Conservation (phyloP, 2,888 invertebrate species). For the Archips xylosteana region DNA sequence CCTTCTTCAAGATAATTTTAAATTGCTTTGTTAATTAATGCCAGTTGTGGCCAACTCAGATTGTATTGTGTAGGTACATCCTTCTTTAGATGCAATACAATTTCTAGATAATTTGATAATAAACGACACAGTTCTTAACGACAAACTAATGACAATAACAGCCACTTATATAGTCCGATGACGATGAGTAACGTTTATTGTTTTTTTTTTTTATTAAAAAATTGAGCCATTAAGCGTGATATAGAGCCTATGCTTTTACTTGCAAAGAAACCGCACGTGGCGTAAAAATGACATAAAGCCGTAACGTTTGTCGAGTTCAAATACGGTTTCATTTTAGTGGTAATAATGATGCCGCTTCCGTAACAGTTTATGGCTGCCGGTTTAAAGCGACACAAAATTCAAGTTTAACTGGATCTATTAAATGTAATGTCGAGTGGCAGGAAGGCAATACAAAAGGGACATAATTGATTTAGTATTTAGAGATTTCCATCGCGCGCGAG, state of each 20-base stretch:
- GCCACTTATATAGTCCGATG: neutral
- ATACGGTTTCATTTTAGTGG: neutral
- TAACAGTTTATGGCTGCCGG: constrained; percentile 18
- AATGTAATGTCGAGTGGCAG: constrained; percentile 1
- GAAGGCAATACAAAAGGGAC: constrained; percentile 12
- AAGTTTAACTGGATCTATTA: constrained; percentile 28
- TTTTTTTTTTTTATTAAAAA: neutral
- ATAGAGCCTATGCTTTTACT: neutral
- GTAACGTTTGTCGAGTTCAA: neutral
- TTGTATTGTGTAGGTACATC: neutral
- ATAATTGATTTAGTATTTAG: constrained; percentile 23
- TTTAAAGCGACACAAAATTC: neutral
- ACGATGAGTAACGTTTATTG: neutral
- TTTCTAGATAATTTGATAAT: neutral
- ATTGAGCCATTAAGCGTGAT: neutral
- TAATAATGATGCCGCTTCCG: neutral
- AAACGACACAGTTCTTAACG: neutral
- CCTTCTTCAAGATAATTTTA: neutral
- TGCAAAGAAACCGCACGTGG: neutral
- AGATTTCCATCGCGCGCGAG: constrained; percentile 1
- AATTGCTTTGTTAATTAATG: neutral
- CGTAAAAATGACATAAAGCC: neutral
- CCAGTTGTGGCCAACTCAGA: neutral
- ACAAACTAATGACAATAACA: neutral
- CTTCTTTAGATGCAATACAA: neutral